Percentiles rank a stretch among this genome's conserved stretches.
Evolutionary conservation across 1,140 invertebrate species (phyloP).

Genomic region (Nephila pilipes): DNA sequence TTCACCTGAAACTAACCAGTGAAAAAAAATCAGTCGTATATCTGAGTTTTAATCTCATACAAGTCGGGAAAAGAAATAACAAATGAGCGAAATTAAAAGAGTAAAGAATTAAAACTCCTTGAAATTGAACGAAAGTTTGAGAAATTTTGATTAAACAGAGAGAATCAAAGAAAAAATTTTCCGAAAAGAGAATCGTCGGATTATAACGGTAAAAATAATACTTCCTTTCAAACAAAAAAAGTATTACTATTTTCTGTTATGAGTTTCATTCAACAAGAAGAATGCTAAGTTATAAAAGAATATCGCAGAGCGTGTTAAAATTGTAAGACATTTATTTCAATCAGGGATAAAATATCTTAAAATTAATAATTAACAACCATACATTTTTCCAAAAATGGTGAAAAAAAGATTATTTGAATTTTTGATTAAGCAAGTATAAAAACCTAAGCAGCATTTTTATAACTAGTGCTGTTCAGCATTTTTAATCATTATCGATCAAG

Average conservation of each 20-base stretch:
- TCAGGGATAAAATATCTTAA: neutral
- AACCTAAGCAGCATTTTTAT: no score
- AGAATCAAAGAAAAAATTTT: neutral
- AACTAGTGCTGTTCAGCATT: no score
- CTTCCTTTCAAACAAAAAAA: neutral
- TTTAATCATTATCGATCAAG: no score
- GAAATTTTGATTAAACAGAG: neutral
- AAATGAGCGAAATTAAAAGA: neutral
- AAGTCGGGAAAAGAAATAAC: neutral
- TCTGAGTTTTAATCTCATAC: neutral
- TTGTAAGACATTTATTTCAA: neutral
- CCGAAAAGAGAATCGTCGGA: neutral
- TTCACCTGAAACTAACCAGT: neutral
- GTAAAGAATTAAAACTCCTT: neutral
- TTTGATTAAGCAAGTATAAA: no score
- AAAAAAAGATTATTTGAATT: no score
- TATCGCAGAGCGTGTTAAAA: neutral
- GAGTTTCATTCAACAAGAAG: neutral
- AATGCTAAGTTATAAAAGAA: neutral
- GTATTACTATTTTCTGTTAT: neutral
- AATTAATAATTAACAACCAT: neutral
- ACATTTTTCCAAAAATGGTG: no score
- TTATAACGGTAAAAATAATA: neutral
- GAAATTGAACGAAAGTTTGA: neutral
- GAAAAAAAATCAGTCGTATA: neutral